These are phyloP conservation scores for Prinia subflava DNA, from an alignment of 2,113 vertebrate species.

Conservation along the genomic window DNA sequence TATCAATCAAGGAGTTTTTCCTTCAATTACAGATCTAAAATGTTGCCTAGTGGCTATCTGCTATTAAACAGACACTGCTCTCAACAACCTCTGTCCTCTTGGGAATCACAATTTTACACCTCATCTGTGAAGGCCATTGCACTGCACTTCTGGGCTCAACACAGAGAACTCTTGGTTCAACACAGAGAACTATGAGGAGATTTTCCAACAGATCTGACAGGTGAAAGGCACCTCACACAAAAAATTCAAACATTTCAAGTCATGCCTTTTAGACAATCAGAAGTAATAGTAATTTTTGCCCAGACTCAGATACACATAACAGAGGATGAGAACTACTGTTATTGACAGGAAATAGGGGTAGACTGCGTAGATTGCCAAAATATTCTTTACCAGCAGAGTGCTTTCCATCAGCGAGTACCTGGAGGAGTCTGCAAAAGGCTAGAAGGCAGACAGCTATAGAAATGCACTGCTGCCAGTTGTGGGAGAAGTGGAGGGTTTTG, in stretches of 20 bases:
- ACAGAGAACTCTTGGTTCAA: background rate
- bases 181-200: background rate
- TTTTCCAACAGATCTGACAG: background rate
- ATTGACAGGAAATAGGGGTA: background rate
- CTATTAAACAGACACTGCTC: background rate
- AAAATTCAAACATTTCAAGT: background rate
- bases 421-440: background rate
- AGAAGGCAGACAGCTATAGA: background rate
- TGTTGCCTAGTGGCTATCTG: background rate
- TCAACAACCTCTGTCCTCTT: background rate
- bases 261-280: background rate
- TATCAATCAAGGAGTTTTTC: background rate
- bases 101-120: background rate
- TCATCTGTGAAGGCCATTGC: background rate
- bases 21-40: background rate
- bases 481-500: background rate
- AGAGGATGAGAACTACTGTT: background rate
- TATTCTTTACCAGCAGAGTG: background rate
- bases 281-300: background rate
- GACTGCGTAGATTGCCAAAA: background rate
- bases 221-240: background rate
- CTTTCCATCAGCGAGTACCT: background rate
- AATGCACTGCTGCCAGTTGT: background rate
- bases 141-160: background rate
- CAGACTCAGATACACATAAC: background rate